Base-by-base conservation (phyloP, 2,797 vertebrate species). In the Sebastes melanostomus region DNA sequence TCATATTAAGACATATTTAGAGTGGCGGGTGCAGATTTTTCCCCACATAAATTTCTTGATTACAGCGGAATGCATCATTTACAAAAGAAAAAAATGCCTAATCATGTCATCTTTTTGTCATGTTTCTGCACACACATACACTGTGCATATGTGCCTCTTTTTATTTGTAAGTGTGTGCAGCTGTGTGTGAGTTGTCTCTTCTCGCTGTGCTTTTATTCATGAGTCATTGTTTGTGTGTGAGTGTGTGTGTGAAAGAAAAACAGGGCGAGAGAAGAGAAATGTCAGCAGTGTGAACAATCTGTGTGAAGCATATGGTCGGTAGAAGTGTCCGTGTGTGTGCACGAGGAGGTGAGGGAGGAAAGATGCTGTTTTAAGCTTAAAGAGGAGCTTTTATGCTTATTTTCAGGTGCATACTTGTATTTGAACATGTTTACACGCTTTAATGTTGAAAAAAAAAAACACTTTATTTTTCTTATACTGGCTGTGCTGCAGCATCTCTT, bases 1-100 rank as follows among this genome's bases (percentile, higher is more conserved):
- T 94, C 91, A 89, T 86, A 91, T 92, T 65, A 86, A 91, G 74
- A 92, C 88, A 91, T 91, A 91, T 91, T 94, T 87, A 82, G 83
- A 65, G 38, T 32, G 66, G 30, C 52, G 29, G 29, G 72, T 74
- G 66, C 59, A 86, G 78, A 93, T 93, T 91, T 86, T 36, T 60
- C 75, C 75, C 8, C 82, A 77, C 52, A 27, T 73, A 72, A 69
- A 69, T 72, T 72, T 90, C 46, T 80, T 75, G 61, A 79, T 84
- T 27, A 81, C 32, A 72, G 42, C 29, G 29, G 24, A 72, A 70
- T 8, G 22, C 60, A 68, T 83, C 27, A 75, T 87, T 88, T 52
- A 71, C 20, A 70, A 80, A 74, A 66, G 29, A 75, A 56, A 82
- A 83, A 67, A 63, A 56, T 30, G 25, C 25, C 42, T 58, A 82